Conservation (phyloP, 2,797 vertebrate genomes). For the Malacoraja senta region DNA sequence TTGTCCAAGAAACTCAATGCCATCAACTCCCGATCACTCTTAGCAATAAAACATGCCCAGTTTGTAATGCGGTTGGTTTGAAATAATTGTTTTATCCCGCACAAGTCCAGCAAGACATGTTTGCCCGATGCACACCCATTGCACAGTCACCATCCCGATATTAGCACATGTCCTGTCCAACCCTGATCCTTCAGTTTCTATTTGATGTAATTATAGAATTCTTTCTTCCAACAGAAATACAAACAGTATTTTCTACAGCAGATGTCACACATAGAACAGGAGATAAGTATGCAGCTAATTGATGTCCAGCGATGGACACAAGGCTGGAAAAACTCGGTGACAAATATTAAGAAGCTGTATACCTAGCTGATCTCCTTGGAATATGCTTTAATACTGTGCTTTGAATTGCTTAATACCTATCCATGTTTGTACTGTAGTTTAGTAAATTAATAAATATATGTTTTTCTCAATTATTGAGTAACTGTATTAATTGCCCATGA, state of each 20-base stretch:
- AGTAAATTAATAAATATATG: slow-evolving; percentile 23
- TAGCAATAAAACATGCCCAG: background rate
- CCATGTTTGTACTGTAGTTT: slow-evolving; percentile 4
- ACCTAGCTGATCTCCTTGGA: slow-evolving; percentile 16
- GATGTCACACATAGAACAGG: slow-evolving; percentile 46
- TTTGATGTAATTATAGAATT: slow-evolving; percentile 9
- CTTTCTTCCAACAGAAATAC: slow-evolving; percentile 54
- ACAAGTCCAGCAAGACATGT: no score
- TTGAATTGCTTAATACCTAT: background rate
- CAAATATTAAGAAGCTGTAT: slow-evolving; percentile 53
- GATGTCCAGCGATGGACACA: slow-evolving; percentile 49
- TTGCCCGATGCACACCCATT: no score
- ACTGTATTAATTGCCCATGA: background rate
- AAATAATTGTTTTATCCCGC: background rate
- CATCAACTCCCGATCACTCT: background rate
- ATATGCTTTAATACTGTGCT: background rate
- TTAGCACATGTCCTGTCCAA: background rate
- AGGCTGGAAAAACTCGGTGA: slow-evolving; percentile 55
- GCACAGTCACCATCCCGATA: background rate
- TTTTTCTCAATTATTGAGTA: background rate
- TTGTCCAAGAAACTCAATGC: background rate
- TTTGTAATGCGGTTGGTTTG: background rate
- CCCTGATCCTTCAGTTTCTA: slow-evolving; percentile 41
- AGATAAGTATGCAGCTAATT: slow-evolving; percentile 50
- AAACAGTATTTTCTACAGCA: slow-evolving; percentile 47